Evolutionary conservation across 1,140 invertebrate genomes (phyloP), one percentile per base, ranked within the genome.

Genomic region (Asbolus verrucosus): DNA sequence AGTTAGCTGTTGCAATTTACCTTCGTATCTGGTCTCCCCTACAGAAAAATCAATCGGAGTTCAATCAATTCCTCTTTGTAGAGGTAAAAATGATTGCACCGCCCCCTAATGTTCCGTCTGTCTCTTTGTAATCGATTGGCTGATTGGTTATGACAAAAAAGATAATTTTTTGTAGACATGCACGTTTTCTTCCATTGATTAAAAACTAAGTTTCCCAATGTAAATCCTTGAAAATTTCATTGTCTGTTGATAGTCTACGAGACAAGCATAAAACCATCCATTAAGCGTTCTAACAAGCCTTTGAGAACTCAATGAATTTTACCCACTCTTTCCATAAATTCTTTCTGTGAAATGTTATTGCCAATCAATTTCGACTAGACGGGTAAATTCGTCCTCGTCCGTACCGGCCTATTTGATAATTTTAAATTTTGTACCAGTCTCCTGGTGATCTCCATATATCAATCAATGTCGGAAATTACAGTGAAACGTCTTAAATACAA

Each of bases 361-460:
- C 46, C 46, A 30, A 54, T 54, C 46, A 54, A 8, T 54, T 54
- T 11, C 46, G 46, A 18, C 39, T 14, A 43, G 39, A 43, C 39
- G 9, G 4, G 15, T 43, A 43, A 54, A 50, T 50, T 18, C 43
- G 46, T 54, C 46, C 46, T 54, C 13, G 43, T 3, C 27, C 46
- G 46, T 54, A 24, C 46, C 46, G 46, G 46, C 46, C 46, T 54
- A 54, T 54, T 43, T 43, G n/a, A 54, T 54, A 54, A 27, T 54
- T 54, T 54, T 13, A 54, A 24, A 54, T 54, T 50, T 27, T 54
- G 46, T 54, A 54, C 46, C 46, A 54, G 46, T 54, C 46, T 54
- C 46, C 21, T 54, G 18, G 43, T 19, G 43, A 19, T 8, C 15
- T 50, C 21, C n/a, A 54, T 54, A 54, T 19, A 54, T 54, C 46